phyloP scores from a whole-genome alignment of 2,113 vertebrate species.

The Amazona vittata region DNA sequence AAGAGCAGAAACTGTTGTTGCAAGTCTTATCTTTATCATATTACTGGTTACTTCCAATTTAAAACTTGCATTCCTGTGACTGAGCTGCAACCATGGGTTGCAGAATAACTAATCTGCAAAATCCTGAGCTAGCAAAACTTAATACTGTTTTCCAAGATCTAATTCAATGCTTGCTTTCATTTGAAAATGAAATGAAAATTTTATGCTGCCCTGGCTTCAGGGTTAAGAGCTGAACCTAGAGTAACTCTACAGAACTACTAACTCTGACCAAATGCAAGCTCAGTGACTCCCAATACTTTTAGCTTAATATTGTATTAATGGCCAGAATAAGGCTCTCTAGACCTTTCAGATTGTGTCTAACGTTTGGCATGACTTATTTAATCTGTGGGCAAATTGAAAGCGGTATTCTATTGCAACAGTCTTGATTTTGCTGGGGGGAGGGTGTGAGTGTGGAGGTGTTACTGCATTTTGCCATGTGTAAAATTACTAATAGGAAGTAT shows the following conservation, averaged over 20 bases:
- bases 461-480: neutral
- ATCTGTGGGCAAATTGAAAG: neutral
- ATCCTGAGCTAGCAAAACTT: conserved; percentile 38
- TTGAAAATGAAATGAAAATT: neutral
- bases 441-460: neutral
- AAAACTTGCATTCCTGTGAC: neutral
- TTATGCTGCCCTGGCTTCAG: neutral
- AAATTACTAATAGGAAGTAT: neutral
- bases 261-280: neutral
- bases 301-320: neutral
- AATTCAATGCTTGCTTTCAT: neutral
- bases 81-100: neutral
- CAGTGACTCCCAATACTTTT: neutral
- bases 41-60: neutral
- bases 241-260: neutral
- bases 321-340: neutral
- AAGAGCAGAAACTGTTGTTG: neutral
- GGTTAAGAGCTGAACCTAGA: neutral
- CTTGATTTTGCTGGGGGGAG: neutral
- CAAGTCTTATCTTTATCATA: neutral
- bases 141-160: conserved; percentile 2
- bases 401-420: neutral
- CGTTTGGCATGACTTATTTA: neutral
- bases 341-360: neutral
- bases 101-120: conserved; percentile 39